Evolutionary conservation across 2,797 vertebrate species (phyloP).

Genomic region (Tinamus major): DNA sequence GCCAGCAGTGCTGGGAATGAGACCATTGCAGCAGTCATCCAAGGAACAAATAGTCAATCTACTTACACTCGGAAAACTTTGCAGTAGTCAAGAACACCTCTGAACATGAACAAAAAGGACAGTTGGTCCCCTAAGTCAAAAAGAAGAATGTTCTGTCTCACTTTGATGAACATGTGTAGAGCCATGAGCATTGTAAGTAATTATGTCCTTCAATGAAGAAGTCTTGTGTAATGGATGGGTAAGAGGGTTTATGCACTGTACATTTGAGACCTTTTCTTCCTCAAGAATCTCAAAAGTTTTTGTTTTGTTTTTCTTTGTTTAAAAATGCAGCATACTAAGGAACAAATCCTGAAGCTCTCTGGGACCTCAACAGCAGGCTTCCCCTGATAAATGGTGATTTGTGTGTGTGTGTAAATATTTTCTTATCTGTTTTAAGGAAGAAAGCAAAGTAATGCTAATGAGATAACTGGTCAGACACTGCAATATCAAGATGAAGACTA

Average conservation of each 20-base stretch:
- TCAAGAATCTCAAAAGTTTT: neutral
- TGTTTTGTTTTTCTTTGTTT: neutral
- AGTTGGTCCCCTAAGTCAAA: neutral
- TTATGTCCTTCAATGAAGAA: neutral
- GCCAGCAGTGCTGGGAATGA: neutral
- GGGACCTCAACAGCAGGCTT: neutral
- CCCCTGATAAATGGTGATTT: neutral
- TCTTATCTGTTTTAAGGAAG: neutral
- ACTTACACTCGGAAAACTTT: accelerated
- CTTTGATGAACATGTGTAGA: neutral
- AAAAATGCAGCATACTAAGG: neutral
- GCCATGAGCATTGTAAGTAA: neutral
- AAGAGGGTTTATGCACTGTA: neutral
- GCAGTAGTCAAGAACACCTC: neutral
- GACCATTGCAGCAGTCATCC: neutral
- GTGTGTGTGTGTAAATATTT: neutral
- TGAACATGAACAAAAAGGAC: neutral
- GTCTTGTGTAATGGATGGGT: neutral
- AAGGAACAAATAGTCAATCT: neutral
- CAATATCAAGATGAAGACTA: neutral
- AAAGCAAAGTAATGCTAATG: neutral
- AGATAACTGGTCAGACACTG: neutral
- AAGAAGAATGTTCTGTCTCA: neutral
- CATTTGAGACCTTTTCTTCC: neutral
- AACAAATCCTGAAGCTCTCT: neutral